Percentiles rank a stretch among this genome's conserved stretches.
phyloP scores from a whole-genome alignment of 2,113 vertebrate species.

The Cricetomys ansorgei region DNA sequence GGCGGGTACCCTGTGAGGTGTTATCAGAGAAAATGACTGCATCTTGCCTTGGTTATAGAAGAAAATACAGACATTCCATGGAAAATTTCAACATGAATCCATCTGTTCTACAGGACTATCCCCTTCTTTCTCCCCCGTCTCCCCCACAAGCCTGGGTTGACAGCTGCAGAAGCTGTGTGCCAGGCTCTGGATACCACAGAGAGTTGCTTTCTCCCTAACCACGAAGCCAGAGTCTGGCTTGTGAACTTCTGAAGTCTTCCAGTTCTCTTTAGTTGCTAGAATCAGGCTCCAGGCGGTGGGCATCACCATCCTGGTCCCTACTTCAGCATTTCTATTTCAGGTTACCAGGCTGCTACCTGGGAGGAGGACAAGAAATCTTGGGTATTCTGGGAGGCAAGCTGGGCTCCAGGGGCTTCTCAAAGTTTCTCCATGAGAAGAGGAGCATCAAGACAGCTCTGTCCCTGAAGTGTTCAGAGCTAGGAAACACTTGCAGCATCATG shows the following conservation, averaged over 20 bases:
- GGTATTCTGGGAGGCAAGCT: background rate
- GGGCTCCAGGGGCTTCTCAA: background rate
- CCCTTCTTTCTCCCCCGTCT: background rate
- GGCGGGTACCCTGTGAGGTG: background rate
- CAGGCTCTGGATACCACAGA: background rate
- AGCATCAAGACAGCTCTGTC: background rate
- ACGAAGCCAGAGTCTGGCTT: background rate
- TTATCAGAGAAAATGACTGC: slow-evolving; percentile 11
- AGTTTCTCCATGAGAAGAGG: background rate
- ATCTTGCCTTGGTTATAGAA: slow-evolving; percentile 44
- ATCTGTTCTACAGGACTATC: background rate
- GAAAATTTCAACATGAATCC: background rate
- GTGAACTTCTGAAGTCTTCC: background rate
- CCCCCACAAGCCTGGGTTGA: background rate
- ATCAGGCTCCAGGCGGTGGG: background rate
- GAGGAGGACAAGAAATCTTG: background rate
- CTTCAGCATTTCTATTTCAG: slow-evolving; percentile 54
- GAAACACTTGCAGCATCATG: background rate
- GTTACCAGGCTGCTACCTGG: background rate
- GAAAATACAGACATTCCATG: background rate
- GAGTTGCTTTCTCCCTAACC: background rate
- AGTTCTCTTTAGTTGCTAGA: background rate
- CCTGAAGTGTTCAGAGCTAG: background rate
- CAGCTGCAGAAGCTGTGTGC: background rate
- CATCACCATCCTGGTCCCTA: background rate